Evolutionary conservation across 2,113 vertebrate genomes (phyloP), one percentile per base, ranked within the genome.

Genomic region (Menidia beryllina): DNA sequence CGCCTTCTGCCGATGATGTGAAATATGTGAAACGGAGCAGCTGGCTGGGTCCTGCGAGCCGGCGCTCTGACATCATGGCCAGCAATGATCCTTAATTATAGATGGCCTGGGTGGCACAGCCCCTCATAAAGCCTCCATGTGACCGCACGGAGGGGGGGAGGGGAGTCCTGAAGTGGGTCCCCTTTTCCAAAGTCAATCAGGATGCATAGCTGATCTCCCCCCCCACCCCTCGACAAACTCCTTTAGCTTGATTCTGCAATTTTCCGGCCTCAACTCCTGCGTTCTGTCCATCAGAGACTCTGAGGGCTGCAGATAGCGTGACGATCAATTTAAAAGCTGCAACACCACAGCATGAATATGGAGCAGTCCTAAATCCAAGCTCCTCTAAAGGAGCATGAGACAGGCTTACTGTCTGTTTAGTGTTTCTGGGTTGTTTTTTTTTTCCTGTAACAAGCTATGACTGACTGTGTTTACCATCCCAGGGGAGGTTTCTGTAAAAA

Each of bases 81-180:
- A 43, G 67, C 53, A 67, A 59, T 68, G 69, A 51, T 23, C 83
- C 70, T 89, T 82, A 85, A 91, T 91, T 84, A 90, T 88, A 89
- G 62, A 91, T 91, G 84, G 51, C 30, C 75, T 72, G 70, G 61
- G 66, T 81, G 88, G 81, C 67, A 75, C 82, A 1, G 66, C 80
- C 67, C 73, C 69, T 85, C 52, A 3, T 86, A 84, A 87, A 89
- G 66, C 64, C 69, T 72, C 72, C 64, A 71, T 75, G 72, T 61
- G 73, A 85, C 27, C 72, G 73, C 61, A 49, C 38, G 23, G 4
- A 30, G 14, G 21, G 70, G 56, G 71, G 68, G 54, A 13, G 41
- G 69, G 48, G 58, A n/a, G 25, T 5, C 47, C 17, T 48, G 48
- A 79, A 69, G 19, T 0, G 52, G 21, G 56, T 53, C 72, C 65